Base-by-base conservation (phyloP, 2,113 vertebrate genomes). In the Stigmatopora nigra region DNA sequence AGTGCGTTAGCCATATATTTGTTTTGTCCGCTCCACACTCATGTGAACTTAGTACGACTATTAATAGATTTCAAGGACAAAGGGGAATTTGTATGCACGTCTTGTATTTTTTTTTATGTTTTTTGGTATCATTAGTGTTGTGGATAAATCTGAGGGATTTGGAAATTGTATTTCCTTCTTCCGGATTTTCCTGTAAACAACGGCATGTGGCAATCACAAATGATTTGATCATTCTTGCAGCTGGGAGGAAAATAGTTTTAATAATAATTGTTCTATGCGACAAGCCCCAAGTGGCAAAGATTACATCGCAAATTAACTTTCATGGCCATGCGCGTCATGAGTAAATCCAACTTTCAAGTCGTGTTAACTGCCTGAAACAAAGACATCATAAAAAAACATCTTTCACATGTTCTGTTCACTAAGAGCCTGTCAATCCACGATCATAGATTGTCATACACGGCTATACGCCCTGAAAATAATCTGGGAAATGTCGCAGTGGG, bases 271-370 rank as follows among this genome's bases (percentile, higher is more conserved):
- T 79, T 71, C 71, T 80, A 70, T 78, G 71, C 68, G 78, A 80
- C 84, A 81, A 81, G 75, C 60, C 78, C 77, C 79, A 82, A 64
- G 55, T 75, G 72, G 71, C 68, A 73, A 72, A 84, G 83, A 86
- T 88, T 83, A 76, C 71, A 84, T 88, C 80, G 86, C 82, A 86
- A 87, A 87, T 89, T 85, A 83, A 82, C 83, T 85, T 87, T 89
- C 82, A 81, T 65, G 66, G 76, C 79, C 71, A 70, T 72, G 69
- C 82, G 45, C 82, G 63, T 25, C 60, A 76, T 79, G 83, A 87
- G 85, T 79, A 82, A 87, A 87, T 87, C 84, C 86, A 85, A 87
- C 84, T 81, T 71, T 75, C 84, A 83, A 82, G 71, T 83, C 77
- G 63, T 44, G 75, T 88, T 88, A 88, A 82, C 82, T 73, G 78